phyloP scores from a whole-genome alignment of 2,113 vertebrate species.

The Dryoscopus gambensis region DNA sequence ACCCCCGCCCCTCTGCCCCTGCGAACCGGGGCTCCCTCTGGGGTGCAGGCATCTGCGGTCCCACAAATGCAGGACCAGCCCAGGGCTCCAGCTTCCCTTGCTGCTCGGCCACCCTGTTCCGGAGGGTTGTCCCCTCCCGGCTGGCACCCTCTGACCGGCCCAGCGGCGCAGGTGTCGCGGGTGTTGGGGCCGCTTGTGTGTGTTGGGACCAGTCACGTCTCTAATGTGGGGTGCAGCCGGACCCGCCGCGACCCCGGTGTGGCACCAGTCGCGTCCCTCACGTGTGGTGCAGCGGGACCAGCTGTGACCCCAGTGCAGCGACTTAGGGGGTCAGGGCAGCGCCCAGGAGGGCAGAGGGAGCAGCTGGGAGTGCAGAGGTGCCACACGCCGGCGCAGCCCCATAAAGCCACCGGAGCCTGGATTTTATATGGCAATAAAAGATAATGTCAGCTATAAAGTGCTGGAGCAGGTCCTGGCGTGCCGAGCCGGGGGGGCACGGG shows the following conservation, averaged over 20 bases:
- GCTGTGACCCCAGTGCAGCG: neutral
- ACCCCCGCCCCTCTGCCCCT: neutral
- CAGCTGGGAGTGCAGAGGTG: neutral
- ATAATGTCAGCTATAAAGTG: conserved; percentile 43
- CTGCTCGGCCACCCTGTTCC: neutral
- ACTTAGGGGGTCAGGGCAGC: neutral
- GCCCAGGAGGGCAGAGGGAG: neutral
- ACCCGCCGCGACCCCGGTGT: fast-evolving
- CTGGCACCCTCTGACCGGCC: neutral
- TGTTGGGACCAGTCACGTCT: neutral
- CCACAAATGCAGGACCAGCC: neutral
- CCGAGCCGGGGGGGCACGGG: neutral
- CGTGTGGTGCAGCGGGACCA: neutral
- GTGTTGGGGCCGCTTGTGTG: fast-evolving
- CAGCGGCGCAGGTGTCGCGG: fast-evolving
- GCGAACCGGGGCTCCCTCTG: neutral
- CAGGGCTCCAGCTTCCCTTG: fast-evolving
- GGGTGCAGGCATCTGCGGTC: neutral
- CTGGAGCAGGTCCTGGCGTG: neutral
- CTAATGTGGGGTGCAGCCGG: neutral
- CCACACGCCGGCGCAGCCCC: neutral
- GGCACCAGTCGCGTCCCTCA: neutral
- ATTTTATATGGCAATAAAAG: conserved; percentile 50
- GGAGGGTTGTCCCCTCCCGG: neutral
- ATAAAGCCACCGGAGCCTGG: conserved; percentile 30